Evolutionary conservation across 2,797 vertebrate species (phyloP).

Genomic region (Parotocinclus haroldoi): DNA sequence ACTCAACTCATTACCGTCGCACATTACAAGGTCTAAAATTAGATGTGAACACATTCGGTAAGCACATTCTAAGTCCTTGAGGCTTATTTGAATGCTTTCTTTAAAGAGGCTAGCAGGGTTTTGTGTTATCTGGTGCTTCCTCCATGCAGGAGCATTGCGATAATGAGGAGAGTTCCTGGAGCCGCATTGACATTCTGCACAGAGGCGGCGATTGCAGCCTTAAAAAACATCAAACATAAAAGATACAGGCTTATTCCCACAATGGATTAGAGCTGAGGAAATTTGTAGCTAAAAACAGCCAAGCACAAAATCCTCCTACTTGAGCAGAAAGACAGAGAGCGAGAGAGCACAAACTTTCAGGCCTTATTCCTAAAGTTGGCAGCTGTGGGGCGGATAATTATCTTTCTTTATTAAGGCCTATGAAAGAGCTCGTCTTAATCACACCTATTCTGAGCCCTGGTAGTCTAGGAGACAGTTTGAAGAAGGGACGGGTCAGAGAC

Average conservation of each 20-base stretch:
- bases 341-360: constrained; percentile 7
- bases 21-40: constrained; percentile 17
- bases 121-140: constrained; percentile 2
- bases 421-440: constrained; percentile 32
- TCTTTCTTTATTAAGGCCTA: constrained; percentile 31
- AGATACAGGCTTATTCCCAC: constrained; percentile 28
- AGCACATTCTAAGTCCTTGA: constrained; percentile 32
- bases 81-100: constrained; percentile 23
- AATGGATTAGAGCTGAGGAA: constrained; percentile 43
- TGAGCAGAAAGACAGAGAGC: not conserved
- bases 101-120: constrained; percentile 20
- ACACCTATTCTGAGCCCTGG: constrained; percentile 7
- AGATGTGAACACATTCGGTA: constrained; percentile 10
- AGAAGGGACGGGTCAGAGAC: not conserved
- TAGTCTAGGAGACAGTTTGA: not conserved
- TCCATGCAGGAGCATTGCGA: constrained; percentile 3
- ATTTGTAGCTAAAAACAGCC: constrained; percentile 29
- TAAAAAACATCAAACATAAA: constrained; percentile 26
- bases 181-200: constrained; percentile 38
- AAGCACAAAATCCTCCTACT: constrained; percentile 18
- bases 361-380: constrained; percentile 25
- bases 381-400: constrained; percentile 41
- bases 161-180: constrained; percentile 45
- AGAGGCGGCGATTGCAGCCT: constrained; percentile 29
- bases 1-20: constrained; percentile 17